phyloP scores from a whole-genome alignment of 2,888 invertebrate species.

The Odontocolon sp. region DNA sequence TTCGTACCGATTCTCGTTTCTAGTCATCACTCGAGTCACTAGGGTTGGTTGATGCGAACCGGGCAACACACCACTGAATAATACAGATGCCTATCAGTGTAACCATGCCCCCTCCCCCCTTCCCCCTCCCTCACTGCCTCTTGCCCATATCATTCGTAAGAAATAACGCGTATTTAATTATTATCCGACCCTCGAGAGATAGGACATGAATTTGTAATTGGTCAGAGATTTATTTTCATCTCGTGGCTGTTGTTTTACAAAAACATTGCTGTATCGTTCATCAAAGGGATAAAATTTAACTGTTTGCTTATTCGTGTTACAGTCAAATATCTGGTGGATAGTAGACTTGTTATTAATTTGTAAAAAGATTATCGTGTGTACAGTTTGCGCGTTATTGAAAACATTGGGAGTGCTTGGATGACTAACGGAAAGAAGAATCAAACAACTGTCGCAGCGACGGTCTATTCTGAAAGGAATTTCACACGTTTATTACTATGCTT shows the following conservation, averaged over 20 bases:
- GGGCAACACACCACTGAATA: conserved; percentile 60
- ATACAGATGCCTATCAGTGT: conserved; percentile 62
- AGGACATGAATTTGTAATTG: conserved; percentile 64
- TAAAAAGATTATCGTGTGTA: background rate
- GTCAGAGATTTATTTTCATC: conserved; percentile 45
- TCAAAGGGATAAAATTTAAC: background rate
- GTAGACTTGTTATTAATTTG: background rate
- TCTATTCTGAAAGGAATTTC: conserved; percentile 56
- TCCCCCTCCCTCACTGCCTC: background rate
- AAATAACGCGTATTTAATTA: conserved; percentile 65
- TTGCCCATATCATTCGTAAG: conserved; percentile 50
- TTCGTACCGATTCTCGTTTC: conserved; percentile 27
- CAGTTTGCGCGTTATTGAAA: background rate
- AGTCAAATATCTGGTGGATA: background rate
- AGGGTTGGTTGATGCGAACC: conserved; percentile 19
- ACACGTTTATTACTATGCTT: conserved; percentile 58
- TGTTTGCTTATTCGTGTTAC: background rate
- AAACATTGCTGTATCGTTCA: background rate
- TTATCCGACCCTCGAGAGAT: conserved; percentile 62
- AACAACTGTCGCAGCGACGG: background rate
- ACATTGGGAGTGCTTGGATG: background rate
- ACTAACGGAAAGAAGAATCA: conserved; percentile 13
- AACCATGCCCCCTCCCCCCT: conserved; percentile 14
- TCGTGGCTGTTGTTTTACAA: background rate
- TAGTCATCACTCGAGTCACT: conserved; percentile 12